Evolutionary conservation across 2,888 invertebrate genomes (phyloP).

Genomic region (Brachypterus glaber): DNA sequence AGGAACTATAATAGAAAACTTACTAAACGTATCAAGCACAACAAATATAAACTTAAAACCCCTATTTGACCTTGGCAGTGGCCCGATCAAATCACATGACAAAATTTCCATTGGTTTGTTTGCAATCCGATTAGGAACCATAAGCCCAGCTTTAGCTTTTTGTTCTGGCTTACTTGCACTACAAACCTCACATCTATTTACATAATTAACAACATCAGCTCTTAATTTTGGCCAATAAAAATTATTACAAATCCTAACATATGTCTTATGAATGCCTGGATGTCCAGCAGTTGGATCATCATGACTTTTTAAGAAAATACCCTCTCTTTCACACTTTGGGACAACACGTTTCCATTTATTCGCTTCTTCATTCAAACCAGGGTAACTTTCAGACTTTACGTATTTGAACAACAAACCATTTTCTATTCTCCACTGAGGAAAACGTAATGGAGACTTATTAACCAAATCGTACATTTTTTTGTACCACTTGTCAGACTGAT

Average conservation of each 20-base stretch:
- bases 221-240: no score
- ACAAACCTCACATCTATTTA: no score
- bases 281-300: constrained; percentile 11
- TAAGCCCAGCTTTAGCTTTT: constrained; percentile 10
- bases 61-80: constrained; percentile 10
- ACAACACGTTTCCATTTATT: constrained; percentile 10
- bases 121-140: constrained; percentile 8
- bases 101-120: constrained; percentile 16
- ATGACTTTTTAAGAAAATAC: constrained; percentile 9
- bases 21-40: constrained; percentile 20
- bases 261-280: constrained; percentile 11
- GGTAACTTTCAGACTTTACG: no score
- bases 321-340: constrained; percentile 5
- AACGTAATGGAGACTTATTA: no score
- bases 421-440: no score
- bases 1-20: constrained; percentile 20
- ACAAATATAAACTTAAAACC: constrained; percentile 18
- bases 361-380: no score
- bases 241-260: no score
- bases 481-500: no score
- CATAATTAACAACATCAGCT: no score
- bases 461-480: no score
- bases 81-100: constrained; percentile 17
- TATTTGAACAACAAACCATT: no score
- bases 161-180: constrained; percentile 15